Percentiles rank a stretch among this genome's conserved stretches.
Conservation (phyloP, 2,797 vertebrate genomes). For the Ctenopoma kingsleyae region DNA sequence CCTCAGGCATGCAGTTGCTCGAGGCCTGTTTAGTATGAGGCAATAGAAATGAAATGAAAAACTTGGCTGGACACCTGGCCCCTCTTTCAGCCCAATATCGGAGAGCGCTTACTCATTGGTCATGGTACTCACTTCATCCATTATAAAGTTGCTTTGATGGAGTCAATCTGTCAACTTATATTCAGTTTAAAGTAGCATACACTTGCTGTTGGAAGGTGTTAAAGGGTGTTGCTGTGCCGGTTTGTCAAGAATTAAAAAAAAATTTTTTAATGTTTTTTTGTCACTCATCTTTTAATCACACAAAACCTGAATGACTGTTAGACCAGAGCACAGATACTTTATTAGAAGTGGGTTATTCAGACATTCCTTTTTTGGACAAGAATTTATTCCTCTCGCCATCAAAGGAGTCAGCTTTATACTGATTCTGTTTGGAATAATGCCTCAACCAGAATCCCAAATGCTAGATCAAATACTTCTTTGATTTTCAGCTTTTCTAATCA, state of each 20-base stretch:
- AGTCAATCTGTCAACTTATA: neutral
- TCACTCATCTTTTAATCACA: neutral
- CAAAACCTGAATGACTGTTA: neutral
- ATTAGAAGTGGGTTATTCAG: neutral
- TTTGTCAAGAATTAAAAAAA: neutral
- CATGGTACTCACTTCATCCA: constrained; percentile 14
- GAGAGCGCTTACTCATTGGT: constrained; percentile 39
- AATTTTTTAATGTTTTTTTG: neutral
- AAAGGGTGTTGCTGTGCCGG: neutral
- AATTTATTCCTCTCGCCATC: neutral
- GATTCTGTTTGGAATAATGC: constrained; percentile 16
- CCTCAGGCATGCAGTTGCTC: constrained; percentile 34
- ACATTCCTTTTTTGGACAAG: neutral
- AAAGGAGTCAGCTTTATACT: constrained; percentile 6
- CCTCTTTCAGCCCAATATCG: neutral
- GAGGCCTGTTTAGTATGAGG: constrained; percentile 25
- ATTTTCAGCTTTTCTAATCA: constrained; percentile 48
- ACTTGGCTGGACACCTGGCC: constrained; percentile 31
- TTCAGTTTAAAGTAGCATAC: constrained; percentile 2
- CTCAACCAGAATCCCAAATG: constrained; percentile 15
- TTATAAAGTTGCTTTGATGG: constrained; percentile 31
- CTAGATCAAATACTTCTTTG: constrained; percentile 44
- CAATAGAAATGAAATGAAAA: constrained; percentile 33
- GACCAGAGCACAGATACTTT: neutral
- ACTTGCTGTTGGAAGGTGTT: neutral